Percentiles rank a stretch among this genome's conserved stretches.
Conservation (phyloP, 2,113 vertebrate genomes). For the Hippocampus zosterae region DNA sequence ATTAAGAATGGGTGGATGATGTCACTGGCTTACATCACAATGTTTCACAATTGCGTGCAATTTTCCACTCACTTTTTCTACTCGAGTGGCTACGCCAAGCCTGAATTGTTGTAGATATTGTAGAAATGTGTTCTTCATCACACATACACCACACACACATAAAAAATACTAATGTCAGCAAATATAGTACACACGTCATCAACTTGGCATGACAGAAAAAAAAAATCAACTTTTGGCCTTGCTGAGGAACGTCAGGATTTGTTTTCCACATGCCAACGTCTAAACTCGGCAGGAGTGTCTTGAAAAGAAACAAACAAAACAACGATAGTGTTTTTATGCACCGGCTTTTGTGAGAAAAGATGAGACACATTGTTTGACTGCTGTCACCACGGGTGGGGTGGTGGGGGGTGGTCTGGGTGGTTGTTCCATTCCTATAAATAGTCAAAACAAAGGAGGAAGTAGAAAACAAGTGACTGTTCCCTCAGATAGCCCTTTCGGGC, state of each 20-base stretch:
- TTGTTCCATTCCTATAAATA: conserved; percentile 36
- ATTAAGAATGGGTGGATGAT: background rate
- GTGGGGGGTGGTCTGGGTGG: background rate
- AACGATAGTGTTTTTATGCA: background rate
- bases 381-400: background rate
- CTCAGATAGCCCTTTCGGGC: background rate
- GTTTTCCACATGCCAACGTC: conserved; percentile 1
- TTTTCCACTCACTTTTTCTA: background rate
- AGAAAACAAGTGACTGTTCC: conserved; percentile 9
- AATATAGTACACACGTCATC: background rate
- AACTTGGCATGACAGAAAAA: background rate
- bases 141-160: background rate
- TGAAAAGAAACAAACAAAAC: conserved; percentile 5
- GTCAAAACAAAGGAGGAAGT: conserved; percentile 28
- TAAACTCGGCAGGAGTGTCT: background rate
- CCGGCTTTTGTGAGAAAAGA: conserved; percentile 12
- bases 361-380: conserved; percentile 32
- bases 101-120: background rate
- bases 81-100: background rate
- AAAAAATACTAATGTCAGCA: background rate
- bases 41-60: background rate
- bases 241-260: background rate
- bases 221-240: background rate
- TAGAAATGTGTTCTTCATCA: background rate
- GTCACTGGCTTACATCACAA: background rate